A percentile compares a stretch with the other conserved stretches of the same genome.
Evolutionary conservation across 2,888 invertebrate genomes (phyloP).

Genomic region (Microctonus aethiopoides): DNA sequence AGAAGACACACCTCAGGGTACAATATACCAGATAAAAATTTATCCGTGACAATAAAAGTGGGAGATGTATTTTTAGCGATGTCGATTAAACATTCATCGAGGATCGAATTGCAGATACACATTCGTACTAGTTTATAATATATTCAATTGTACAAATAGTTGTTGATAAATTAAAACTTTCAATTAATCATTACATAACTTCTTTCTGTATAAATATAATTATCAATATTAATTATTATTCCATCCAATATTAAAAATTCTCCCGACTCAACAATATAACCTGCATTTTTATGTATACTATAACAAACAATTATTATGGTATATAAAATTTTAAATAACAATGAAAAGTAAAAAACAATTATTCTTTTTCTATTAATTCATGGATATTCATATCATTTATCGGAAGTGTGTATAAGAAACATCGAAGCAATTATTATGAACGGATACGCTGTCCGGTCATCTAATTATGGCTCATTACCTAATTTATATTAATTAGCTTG

Average conservation of each 20-base stretch:
- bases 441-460: constrained; percentile 27
- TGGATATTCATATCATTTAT: constrained; percentile 5
- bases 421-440: constrained; percentile 23
- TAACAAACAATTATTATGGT: constrained; percentile 1
- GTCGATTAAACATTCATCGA: constrained; percentile 24
- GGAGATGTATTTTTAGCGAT: constrained; percentile 42
- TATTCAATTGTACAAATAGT: no score
- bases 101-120: constrained; percentile 31
- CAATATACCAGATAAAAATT: constrained; percentile 35
- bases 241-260: neutral
- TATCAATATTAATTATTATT: neutral
- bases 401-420: neutral
- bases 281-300: neutral
- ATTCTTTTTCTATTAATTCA: neutral
- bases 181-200: no score
- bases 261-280: no score
- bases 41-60: constrained; percentile 34
- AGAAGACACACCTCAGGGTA: constrained; percentile 35
- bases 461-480: constrained; percentile 41
- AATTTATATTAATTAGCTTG: constrained; percentile 43
- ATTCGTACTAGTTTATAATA: no score
- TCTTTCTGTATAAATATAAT: neutral
- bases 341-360: neutral
- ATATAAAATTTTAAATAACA: constrained; percentile 1
- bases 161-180: no score